phyloP scores from a whole-genome alignment of 2,113 vertebrate species.

The Cercopithecus mona region DNA sequence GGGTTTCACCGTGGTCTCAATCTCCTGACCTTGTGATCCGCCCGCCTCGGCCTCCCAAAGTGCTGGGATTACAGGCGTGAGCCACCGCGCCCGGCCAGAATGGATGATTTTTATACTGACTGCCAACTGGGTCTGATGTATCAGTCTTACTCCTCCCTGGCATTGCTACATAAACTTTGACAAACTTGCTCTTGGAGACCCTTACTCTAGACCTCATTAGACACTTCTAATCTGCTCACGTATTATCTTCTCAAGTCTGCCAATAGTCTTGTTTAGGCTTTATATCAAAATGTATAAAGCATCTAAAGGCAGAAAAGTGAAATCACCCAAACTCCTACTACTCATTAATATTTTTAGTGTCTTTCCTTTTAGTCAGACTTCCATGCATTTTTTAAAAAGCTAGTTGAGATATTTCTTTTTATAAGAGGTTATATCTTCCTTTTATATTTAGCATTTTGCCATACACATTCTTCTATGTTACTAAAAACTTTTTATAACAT shows the following conservation, averaged over 20 bases:
- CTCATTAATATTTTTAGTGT: neutral
- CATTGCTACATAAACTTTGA: neutral
- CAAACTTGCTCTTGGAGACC: neutral
- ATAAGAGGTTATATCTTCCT: neutral
- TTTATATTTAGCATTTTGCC: neutral
- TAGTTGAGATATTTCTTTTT: neutral
- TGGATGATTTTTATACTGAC: neutral
- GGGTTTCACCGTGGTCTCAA: too few species aligned
- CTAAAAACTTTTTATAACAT: neutral
- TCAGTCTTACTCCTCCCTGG: neutral
- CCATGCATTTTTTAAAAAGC: neutral
- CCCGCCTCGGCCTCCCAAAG: too few species aligned
- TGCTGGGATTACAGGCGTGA: too few species aligned
- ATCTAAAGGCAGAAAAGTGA: neutral
- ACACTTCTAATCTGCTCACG: neutral
- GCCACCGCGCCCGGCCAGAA: neutral
- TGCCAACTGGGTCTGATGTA: neutral
- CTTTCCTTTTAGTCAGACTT: neutral
- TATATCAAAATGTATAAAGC: conserved; percentile 13
- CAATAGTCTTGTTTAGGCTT: neutral
- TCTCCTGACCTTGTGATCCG: too few species aligned
- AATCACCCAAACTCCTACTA: neutral
- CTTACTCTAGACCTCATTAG: neutral
- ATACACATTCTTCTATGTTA: neutral
- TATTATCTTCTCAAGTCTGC: neutral